Evolutionary conservation across 1,140 invertebrate species (phyloP).

Genomic region (Ooceraea biroi): DNA sequence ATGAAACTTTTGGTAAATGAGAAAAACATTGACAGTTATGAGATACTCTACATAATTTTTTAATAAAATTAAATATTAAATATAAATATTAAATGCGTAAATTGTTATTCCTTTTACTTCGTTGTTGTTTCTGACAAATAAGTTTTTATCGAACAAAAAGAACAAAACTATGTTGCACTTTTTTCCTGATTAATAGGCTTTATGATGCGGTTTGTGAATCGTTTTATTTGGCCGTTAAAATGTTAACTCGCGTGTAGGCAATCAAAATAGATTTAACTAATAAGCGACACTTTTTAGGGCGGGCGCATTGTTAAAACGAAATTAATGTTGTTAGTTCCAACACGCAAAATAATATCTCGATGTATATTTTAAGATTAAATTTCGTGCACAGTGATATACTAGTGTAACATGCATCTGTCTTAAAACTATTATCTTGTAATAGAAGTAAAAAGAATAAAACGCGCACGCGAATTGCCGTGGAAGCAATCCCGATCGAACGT

Average conservation of each 20-base stretch:
- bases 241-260: slow-evolving; percentile 66
- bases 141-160: background rate
- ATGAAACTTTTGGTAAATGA: slow-evolving; percentile 4
- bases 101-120: background rate
- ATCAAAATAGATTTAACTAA: slow-evolving; percentile 67
- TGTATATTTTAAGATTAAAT: slow-evolving; percentile 21
- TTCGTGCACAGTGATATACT: background rate
- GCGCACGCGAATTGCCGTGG: slow-evolving; percentile 27
- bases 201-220: slow-evolving; percentile 12
- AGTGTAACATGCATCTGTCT: slow-evolving; percentile 59
- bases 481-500: slow-evolving; percentile 58
- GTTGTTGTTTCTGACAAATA: slow-evolving; percentile 4
- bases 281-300: slow-evolving; percentile 52
- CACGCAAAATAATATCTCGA: slow-evolving; percentile 26
- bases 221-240: slow-evolving; percentile 59
- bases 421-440: slow-evolving; percentile 49
- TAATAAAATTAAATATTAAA: too few species aligned
- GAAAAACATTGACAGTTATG: background rate
- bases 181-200: background rate
- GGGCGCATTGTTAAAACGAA: slow-evolving; percentile 44
- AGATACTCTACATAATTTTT: background rate
- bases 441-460: slow-evolving; percentile 25
- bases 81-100: slow-evolving; percentile 1
- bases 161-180: slow-evolving; percentile 18
- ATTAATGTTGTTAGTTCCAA: slow-evolving; percentile 25